Base-by-base conservation (phyloP, 2,888 invertebrate species). In the Habroteleia sp. region DNA sequence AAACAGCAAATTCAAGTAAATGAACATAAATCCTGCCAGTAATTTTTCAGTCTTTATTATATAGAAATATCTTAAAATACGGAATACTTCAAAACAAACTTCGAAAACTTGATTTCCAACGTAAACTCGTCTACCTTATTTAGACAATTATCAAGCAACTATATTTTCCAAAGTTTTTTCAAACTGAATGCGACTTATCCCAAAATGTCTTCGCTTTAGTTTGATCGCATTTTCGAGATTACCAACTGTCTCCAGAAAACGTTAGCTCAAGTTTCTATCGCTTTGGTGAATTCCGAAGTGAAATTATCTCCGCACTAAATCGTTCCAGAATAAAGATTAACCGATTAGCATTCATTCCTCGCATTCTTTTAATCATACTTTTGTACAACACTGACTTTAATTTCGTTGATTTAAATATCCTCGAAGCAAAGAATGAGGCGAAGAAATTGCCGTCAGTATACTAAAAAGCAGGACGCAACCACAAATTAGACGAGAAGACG, bases 321-420 rank as follows among this genome's bases (percentile, higher is more conserved):
- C 58, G 58, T 58, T 10, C 29, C 10, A 48, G 65, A 73, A 65
- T 73, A 65, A 56, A 73, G 72, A 73, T 65, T 58, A 65, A 65
- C 65, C 72, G 44, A 65, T 73, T 73, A 73, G 65, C 65, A 73
- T 73, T 73, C 73, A 66, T 73, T 50, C 73, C 33, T 14, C 44
- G 60, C 33, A 66, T 73, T 66, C 73, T 73, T 65, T 73, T 66
- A 73, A 65, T 73, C 65, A 65, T 73, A 73, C 73, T 65, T 66
- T 65, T 60, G 42, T 72, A 29, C 27, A 23, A 46, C 42, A 52
- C 44, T 27, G 65, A 11, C 52, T 66, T 66, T 65, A 73, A 58
- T 66, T 60, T 42, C 16, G 58, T 58, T 65, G 52, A 73, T 60
- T 66, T 73, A 52, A 73, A 60, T 65, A 52, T 66, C 65, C 46